phyloP scores from a whole-genome alignment of 1,140 invertebrate species.

The Ostrea edulis region DNA sequence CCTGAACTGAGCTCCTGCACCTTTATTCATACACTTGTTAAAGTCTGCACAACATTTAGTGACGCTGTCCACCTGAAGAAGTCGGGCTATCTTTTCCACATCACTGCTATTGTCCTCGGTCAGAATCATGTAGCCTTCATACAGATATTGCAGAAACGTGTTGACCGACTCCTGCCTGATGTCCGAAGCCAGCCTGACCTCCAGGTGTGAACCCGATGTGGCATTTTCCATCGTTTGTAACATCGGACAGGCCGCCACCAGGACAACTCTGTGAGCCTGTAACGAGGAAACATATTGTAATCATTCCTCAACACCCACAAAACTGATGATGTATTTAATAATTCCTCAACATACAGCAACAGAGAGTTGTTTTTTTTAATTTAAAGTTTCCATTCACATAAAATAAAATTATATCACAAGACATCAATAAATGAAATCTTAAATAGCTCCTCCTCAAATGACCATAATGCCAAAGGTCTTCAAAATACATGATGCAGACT shows the following conservation, averaged over 20 bases:
- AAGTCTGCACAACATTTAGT: conserved; percentile 59
- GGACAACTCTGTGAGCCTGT: conserved; percentile 58
- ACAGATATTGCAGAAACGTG: conserved; percentile 59
- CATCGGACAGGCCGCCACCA: conserved; percentile 59
- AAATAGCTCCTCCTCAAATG: too few relatives aligned
- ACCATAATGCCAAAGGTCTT: too few relatives aligned
- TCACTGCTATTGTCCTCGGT: conserved; percentile 55
- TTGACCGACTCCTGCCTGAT: conserved; percentile 50
- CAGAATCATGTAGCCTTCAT: conserved; percentile 59
- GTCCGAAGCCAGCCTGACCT: conserved; percentile 54
- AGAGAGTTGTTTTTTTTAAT: too few relatives aligned
- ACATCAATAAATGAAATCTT: too few relatives aligned
- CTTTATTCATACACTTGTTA: conserved; percentile 50
- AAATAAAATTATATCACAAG: too few relatives aligned
- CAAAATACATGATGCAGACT: too few relatives aligned
- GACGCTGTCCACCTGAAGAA: conserved; percentile 56
- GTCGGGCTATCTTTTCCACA: conserved; percentile 57
- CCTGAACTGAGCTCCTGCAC: conserved; percentile 19
- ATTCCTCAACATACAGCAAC: too few relatives aligned
- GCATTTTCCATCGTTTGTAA: conserved; percentile 56
- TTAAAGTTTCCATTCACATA: too few relatives aligned
- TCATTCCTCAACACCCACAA: neutral
- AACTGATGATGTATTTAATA: too few relatives aligned
- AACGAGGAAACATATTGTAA: neutral
- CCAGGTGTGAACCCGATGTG: conserved; percentile 50